Evolutionary conservation across 2,888 invertebrate species (phyloP).

Genomic region (Cerastis leucographa): DNA sequence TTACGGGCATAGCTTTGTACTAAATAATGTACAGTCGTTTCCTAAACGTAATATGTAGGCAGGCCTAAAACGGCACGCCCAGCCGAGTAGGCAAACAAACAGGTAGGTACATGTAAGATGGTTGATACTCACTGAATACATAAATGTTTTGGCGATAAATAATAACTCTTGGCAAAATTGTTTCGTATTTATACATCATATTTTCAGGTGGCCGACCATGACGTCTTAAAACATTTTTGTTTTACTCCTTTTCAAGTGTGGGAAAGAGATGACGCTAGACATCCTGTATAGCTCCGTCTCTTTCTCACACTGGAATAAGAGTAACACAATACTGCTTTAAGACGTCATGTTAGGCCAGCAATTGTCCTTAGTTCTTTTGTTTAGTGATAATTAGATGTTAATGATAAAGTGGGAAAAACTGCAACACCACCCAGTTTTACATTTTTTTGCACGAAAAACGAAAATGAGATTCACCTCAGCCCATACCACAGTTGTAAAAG

Average conservation of each 20-base stretch:
- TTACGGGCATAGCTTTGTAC: constrained; percentile 41
- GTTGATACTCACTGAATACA: constrained; percentile 44
- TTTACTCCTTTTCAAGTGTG: no score
- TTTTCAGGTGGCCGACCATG: no score
- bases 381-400: background rate
- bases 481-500: background rate
- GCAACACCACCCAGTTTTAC: no score
- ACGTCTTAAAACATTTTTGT: no score
- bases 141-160: constrained; percentile 30
- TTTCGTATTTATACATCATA: background rate
- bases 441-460: no score
- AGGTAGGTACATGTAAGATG: constrained; percentile 27
- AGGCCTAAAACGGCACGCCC: constrained; percentile 43
- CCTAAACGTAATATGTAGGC: constrained; percentile 44
- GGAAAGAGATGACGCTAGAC: no score
- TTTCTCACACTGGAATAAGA: no score
- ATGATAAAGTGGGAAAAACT: background rate
- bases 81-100: constrained; percentile 40
- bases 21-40: constrained; percentile 58
- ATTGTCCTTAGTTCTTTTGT: background rate
- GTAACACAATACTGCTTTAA: no score
- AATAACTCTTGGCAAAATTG: constrained; percentile 8
- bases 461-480: background rate
- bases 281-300: no score
- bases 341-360: no score